phyloP scores from a whole-genome alignment of 2,888 invertebrate species.

The Steinernema scapterisci region DNA sequence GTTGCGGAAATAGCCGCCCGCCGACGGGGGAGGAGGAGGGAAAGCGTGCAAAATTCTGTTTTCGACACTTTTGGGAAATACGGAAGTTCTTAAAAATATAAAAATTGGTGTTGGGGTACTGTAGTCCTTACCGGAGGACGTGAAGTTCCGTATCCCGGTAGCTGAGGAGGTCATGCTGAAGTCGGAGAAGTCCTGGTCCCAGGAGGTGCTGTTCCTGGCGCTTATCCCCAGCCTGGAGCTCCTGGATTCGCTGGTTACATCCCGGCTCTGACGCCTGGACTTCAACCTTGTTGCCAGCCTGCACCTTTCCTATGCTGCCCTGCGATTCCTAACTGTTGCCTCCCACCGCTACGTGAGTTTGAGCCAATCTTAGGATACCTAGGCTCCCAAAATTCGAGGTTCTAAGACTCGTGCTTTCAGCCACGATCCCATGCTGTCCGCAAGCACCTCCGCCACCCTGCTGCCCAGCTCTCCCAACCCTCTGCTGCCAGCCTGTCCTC shows the following conservation, averaged over 20 bases:
- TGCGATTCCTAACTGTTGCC: slow-evolving; percentile 1
- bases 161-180: neutral
- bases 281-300: slow-evolving; percentile 5
- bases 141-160: no score
- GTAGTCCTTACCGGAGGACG: no score
- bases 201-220: neutral
- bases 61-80: no score
- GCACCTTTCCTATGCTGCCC: neutral
- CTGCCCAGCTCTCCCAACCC: slow-evolving; percentile 11
- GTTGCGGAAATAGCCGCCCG: slow-evolving; percentile 24
- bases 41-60: no score
- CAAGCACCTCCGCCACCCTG: slow-evolving; percentile 9
- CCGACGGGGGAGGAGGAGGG: no score
- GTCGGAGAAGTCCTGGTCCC: neutral
- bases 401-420: neutral
- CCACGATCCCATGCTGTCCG: slow-evolving; percentile 9
- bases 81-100: no score
- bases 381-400: no score
- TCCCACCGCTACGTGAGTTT: slow-evolving; percentile 6
- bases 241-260: neutral
- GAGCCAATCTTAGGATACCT: neutral
- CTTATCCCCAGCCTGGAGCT: neutral
- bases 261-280: neutral
- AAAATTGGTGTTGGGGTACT: no score
- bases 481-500: slow-evolving; percentile 18